Base-by-base conservation (phyloP, 2,113 vertebrate genomes). In the Pungitius pungitius region DNA sequence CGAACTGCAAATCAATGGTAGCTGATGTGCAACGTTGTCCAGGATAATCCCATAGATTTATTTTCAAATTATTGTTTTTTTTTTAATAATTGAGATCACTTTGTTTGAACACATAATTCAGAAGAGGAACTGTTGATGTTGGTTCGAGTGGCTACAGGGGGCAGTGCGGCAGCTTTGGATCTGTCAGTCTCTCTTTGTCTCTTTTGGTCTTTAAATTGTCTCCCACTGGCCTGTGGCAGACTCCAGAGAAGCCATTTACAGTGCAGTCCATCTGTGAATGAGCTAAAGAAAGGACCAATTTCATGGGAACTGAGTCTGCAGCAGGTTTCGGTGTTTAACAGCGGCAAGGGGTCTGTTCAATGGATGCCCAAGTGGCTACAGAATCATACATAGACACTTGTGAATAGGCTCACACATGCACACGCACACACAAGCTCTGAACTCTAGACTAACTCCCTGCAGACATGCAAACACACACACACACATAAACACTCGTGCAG, bases 291-390 rank as follows among this genome's bases (percentile, higher is more conserved):
- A 77, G 78, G 64, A 49, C 71, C 74, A 69, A 84, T 88, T 92
- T 92, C 90, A 92, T 93, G 91, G 90, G 91, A 94, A 91, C 85
- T 77, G 80, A 82, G 68, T 88, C 85, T 80, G 79, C 86, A 71
- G 69, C 55, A 80, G 75, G 37, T 70, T 61, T 66, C 37, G 64
- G 73, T 79, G 76, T 81, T 81, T 64, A 33, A 73, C 63, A 73
- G 20, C 35, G 20, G 59, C 59, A 61, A 57, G 69, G 73, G 73
- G 62, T 84, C 79, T 76, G 60, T 72, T 81, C 49, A 78, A 30
- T 74, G 27, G 75, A 30, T n/a, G 67, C 45, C 54, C 71, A 74
- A 45, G 17, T 56, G 33, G 11, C 45, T 66, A 55, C 59, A 70
- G 17, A 9, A 75, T 63, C 22, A 45, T 43, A 37, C 56, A 80